Percentiles rank a stretch among this genome's conserved stretches.
Conservation (phyloP, 2,797 vertebrate genomes). For the Anomalospiza imberbis region DNA sequence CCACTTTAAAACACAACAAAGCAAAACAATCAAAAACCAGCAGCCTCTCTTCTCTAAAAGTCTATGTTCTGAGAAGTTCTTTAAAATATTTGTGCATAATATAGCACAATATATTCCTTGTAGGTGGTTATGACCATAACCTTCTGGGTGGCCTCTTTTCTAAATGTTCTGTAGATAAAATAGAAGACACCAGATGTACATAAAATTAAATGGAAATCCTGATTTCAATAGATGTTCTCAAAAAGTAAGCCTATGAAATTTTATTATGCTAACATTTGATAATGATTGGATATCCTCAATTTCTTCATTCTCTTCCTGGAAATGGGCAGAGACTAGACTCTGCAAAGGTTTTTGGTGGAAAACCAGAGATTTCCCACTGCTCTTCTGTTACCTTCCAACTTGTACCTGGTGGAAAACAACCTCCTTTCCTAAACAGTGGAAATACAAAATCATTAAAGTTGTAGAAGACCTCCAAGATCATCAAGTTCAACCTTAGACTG, state of each 20-base stretch:
- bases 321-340: neutral
- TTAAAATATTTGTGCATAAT: neutral
- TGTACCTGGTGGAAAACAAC: neutral
- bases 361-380: neutral
- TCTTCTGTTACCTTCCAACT: neutral
- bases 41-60: neutral
- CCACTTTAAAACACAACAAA: neutral
- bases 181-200: neutral
- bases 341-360: neutral
- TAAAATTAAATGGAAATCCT: neutral
- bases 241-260: neutral
- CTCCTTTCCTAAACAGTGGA: neutral
- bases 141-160: neutral
- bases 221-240: neutral
- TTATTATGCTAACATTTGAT: neutral
- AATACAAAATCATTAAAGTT: neutral
- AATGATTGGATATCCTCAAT: neutral
- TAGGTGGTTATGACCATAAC: neutral
- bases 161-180: neutral
- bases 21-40: neutral
- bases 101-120: neutral
- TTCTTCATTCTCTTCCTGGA: neutral
- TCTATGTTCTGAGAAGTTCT: neutral
- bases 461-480: neutral
- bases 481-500: neutral